These are phyloP conservation scores for Hesperophylax magnus DNA, from an alignment of 1,140 invertebrate genomes.

Conservation along the genomic window DNA sequence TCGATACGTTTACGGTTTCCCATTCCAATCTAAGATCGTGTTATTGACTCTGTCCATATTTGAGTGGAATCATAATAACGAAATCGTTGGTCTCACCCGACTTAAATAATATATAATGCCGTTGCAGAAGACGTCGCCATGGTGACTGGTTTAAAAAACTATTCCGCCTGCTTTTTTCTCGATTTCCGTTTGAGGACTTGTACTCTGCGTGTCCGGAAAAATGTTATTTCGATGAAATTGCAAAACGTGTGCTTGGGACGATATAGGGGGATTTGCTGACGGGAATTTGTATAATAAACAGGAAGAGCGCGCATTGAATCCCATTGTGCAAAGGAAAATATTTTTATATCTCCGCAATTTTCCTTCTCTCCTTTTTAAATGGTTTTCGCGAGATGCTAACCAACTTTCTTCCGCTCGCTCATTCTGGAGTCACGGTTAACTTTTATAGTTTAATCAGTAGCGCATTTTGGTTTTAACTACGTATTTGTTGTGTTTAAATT, in stretches of 20 bases:
- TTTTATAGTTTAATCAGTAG: not conserved
- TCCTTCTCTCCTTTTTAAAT: not conserved
- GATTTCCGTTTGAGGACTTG: slow-evolving; percentile 43
- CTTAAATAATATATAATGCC: not conserved
- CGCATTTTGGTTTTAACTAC: not conserved
- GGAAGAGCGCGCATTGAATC: slow-evolving; percentile 37
- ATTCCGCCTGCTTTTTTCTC: slow-evolving; percentile 35
- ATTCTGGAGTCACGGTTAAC: no score
- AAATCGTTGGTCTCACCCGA: slow-evolving; percentile 39
- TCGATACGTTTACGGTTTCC: slow-evolving; percentile 22
- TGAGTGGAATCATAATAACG: slow-evolving; percentile 50
- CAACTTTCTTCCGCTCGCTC: no score
- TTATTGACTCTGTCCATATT: slow-evolving; percentile 46
- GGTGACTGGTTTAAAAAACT: slow-evolving; percentile 11
- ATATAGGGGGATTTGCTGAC: slow-evolving; percentile 48
- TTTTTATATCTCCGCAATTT: slow-evolving; percentile 22
- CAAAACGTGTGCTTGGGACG: slow-evolving; percentile 32
- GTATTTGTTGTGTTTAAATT: slow-evolving; percentile 5
- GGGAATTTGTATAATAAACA: slow-evolving; percentile 50
- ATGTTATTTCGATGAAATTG: slow-evolving; percentile 47
- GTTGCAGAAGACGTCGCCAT: not conserved
- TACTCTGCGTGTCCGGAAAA: slow-evolving; percentile 35
- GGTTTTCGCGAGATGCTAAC: not conserved
- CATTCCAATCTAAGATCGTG: slow-evolving; percentile 21
- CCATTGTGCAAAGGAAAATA: slow-evolving; percentile 32